These are phyloP conservation scores for Sturnira hondurensis DNA, from an alignment of 2,113 vertebrate genomes.

Conservation along the genomic window DNA sequence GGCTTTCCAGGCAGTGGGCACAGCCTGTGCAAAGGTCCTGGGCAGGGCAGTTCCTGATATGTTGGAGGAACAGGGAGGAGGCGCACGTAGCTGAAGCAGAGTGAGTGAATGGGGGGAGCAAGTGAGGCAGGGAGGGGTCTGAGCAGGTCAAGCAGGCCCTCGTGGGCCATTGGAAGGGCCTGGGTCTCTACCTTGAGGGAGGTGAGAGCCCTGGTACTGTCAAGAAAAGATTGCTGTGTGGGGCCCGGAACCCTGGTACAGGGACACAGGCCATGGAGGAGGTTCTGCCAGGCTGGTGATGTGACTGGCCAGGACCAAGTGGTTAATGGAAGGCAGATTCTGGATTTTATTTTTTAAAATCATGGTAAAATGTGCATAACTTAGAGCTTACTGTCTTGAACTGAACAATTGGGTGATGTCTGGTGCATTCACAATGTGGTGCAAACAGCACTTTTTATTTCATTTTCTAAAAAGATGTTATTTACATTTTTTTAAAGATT, in stretches of 20 bases:
- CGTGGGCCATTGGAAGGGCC: background rate
- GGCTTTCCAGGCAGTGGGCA: too few relatives aligned
- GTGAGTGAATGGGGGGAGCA: background rate
- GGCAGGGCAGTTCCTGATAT: fast-evolving
- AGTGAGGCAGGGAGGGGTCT: fast-evolving
- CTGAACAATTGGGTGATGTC: fast-evolving
- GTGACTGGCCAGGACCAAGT: background rate
- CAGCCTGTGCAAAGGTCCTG: background rate
- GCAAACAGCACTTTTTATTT: too few relatives aligned
- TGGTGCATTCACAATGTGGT: background rate
- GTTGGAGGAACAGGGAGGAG: background rate
- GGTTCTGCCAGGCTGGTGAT: background rate
- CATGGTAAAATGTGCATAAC: fast-evolving
- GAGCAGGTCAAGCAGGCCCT: background rate
- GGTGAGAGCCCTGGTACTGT: background rate
- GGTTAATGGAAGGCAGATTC: background rate
- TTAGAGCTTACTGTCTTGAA: background rate
- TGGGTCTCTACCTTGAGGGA: background rate
- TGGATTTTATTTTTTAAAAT: background rate
- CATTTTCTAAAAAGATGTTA: too few relatives aligned
- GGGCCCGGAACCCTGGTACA: background rate
- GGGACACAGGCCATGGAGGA: background rate
- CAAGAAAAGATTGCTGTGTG: background rate
- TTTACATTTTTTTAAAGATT: too few relatives aligned
- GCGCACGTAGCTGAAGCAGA: background rate